Percentiles rank a stretch among this genome's conserved stretches.
Conservation (phyloP, 1,140 invertebrate species). For the Trichogramma pretiosum region DNA sequence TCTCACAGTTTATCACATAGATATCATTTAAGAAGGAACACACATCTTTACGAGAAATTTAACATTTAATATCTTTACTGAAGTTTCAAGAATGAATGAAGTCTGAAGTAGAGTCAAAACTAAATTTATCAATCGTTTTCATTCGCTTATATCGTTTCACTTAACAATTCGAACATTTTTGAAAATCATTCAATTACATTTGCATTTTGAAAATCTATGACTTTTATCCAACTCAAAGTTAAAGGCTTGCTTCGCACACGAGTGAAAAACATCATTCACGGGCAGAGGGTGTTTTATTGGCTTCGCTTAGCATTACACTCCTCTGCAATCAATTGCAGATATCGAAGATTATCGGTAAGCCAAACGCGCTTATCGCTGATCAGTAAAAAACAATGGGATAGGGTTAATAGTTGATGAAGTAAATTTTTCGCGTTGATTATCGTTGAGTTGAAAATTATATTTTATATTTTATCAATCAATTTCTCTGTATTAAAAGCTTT, state of each 20-base stretch:
- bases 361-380: slow-evolving; percentile 22
- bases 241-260: slow-evolving; percentile 17
- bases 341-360: slow-evolving; percentile 28
- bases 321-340: slow-evolving; percentile 25
- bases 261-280: slow-evolving; percentile 20
- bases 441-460: not conserved
- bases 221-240: slow-evolving; percentile 12
- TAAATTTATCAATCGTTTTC: not conserved
- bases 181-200: slow-evolving; percentile 12
- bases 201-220: slow-evolving; percentile 7
- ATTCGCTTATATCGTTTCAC: slow-evolving; percentile 16
- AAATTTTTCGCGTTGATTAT: not conserved
- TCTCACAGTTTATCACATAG: too few relatives aligned
- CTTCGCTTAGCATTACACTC: slow-evolving; percentile 32
- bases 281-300: slow-evolving; percentile 33
- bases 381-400: too few relatives aligned
- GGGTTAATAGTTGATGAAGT: not conserved
- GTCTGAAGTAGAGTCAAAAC: not conserved
- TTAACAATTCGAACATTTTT: slow-evolving; percentile 12
- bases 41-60: too few relatives aligned
- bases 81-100: too few relatives aligned
- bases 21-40: too few relatives aligned
- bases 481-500: not conserved
- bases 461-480: not conserved
- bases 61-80: too few relatives aligned